Conservation (phyloP, 2,888 invertebrate species). For the Nephrotoma guestfalica region DNA sequence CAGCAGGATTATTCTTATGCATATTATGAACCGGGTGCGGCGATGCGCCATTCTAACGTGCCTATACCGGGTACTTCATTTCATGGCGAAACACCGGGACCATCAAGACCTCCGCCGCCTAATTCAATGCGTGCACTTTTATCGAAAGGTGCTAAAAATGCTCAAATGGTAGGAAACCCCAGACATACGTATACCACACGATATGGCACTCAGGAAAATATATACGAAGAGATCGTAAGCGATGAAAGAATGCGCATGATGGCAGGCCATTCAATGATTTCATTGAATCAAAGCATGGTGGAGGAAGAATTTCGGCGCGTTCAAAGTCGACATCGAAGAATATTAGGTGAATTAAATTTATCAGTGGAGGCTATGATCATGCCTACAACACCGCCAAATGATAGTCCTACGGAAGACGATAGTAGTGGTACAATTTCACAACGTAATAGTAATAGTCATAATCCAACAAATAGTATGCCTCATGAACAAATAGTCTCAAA, state of each 20-base stretch:
- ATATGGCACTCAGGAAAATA: slow-evolving; percentile 38
- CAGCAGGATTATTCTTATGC: slow-evolving; percentile 64
- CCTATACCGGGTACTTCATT: slow-evolving; percentile 35
- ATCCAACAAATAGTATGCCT: slow-evolving; percentile 38
- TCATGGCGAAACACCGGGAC: slow-evolving; percentile 20
- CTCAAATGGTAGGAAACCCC: slow-evolving; percentile 21
- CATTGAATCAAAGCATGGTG: slow-evolving; percentile 54
- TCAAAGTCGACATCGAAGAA: slow-evolving; percentile 66
- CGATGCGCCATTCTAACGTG: slow-evolving; percentile 46
- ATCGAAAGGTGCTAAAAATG: slow-evolving; percentile 29
- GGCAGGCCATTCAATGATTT: slow-evolving; percentile 43
- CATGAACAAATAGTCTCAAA: slow-evolving; percentile 46
- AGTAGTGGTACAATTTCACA: slow-evolving; percentile 11
- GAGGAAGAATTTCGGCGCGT: slow-evolving; percentile 75
- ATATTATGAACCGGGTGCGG: slow-evolving; percentile 58
- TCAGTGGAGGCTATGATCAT: slow-evolving; percentile 83
- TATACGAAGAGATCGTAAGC: slow-evolving; percentile 19
- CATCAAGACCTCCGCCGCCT: slow-evolving; percentile 24
- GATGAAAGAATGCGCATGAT: slow-evolving; percentile 14
- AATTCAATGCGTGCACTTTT: slow-evolving; percentile 29
- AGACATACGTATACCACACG: slow-evolving; percentile 57
- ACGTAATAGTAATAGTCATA: slow-evolving; percentile 6
- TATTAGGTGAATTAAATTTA: slow-evolving; percentile 72
- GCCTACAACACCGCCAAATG: slow-evolving; percentile 48
- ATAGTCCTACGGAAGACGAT: slow-evolving; percentile 33